Evolutionary conservation across 1,140 invertebrate species (phyloP), one percentile per base, ranked within the genome.

Genomic region (Platyura marginata): DNA sequence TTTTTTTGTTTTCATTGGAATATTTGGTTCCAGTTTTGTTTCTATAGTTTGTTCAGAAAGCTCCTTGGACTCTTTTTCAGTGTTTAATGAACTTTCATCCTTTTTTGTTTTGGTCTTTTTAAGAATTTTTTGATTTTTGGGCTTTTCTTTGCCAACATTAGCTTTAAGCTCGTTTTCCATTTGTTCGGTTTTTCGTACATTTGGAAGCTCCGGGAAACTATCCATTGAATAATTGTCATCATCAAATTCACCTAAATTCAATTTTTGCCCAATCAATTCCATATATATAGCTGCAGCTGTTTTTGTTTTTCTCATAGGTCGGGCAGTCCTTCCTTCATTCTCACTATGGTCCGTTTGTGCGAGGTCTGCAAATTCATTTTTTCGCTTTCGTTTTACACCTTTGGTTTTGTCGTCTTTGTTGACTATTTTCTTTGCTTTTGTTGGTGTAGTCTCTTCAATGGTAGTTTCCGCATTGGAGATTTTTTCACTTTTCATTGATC

Each of bases 251-350:
- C 72, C 71, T 40, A 65, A 50, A 49, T 68, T 64, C 18, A 81
- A 61, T 53, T 79, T 77, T 49, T 76, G 71, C 8, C 75, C 76
- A 20, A 83, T 63, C 47, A 81, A 71, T 52, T 80, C 77, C 74
- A 82, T 77, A 46, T 78, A 82, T 20, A 80, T 69, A 16, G 77
- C 68, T 13, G 79, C 79, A 39, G 76, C 77, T 61, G 81, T 77
- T 55, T 81, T 83, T 4, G 78, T 81, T 56, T 79, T 82, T 32
- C 80, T 64, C 1, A 71, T 68, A 0, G 78, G 78, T 33, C 79
- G 49, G 36, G 54, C 51, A 25, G 20, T 59, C 36, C 58, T 54
- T 0, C 51, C 48, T n/a, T 47, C 36, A 46, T 47, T 50, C 33
- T 52, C 46, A n/a, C 47, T 18, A 20, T 47, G 42, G 15, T 49